Base-by-base conservation (phyloP, 2,113 vertebrate genomes). In the Malaclemys terrapin region DNA sequence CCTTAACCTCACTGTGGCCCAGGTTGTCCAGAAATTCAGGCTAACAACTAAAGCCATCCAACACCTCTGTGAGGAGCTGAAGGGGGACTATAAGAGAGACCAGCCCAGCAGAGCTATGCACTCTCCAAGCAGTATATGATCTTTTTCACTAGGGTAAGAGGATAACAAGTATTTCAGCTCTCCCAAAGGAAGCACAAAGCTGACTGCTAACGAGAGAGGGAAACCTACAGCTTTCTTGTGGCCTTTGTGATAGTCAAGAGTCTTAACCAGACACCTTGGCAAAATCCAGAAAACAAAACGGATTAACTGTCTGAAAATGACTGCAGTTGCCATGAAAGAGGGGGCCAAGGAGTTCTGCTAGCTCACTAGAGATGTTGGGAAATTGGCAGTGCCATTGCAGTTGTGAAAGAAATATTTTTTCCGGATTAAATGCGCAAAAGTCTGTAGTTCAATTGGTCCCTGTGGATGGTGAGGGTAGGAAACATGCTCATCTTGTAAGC, bases 341-440 rank as follows among this genome's bases (percentile, higher is more conserved):
- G 14, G 3, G 93, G 87, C 76, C 85, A 94, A 81, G 84, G 75
- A 90, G 25, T 3, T 78, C 69, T 90, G 14, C 20, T 87, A 27
- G n/a, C 5, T 42, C 72, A 38, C 88, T 0, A 10, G 85, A 95
- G 82, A 59, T 50, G 19, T 94, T 85, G 72, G 79, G 56, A 94
- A 79, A 96, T 90, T 49, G 87, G 24, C 90, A 84, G 54, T 95
- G 85, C 54, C 86, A 79, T 75, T 92, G 35, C 19, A 88, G 82
- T 89, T 93, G 81, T 88, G 87, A 90, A 90, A 94, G 59, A 92
- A 75, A 45, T 52, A 85, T 89, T 90, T 93, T 65, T 93, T 45
- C 75, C 3, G 38, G 85, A 22, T 90, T 93, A 87, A 89, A 87
- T 93, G 95, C 93, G 89, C 53, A 57, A 5, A 72, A 88, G 49